A percentile compares a stretch with the other conserved stretches of the same genome.
Conservation (phyloP, 2,888 invertebrate species). For the Lasioglossum marginatum region DNA sequence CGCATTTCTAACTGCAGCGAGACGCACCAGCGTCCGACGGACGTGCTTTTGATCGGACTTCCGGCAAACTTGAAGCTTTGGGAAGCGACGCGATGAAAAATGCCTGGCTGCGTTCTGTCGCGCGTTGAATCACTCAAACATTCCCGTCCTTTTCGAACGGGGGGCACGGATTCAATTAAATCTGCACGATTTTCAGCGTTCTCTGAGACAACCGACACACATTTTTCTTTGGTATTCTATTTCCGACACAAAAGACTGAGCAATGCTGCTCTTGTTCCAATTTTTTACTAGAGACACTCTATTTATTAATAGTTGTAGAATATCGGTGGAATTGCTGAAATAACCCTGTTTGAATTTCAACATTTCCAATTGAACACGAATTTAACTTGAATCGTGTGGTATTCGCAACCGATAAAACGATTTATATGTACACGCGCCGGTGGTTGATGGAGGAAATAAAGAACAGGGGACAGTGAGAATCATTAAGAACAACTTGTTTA, state of each 20-base stretch:
- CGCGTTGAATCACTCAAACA: conserved; percentile 35
- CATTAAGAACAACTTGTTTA: background rate
- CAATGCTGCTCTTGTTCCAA: background rate
- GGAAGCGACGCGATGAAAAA: conserved; percentile 39
- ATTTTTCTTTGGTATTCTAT: background rate
- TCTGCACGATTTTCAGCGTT: background rate
- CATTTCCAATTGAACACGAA: background rate
- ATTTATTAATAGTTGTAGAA: too few species aligned
- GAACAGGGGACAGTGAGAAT: background rate
- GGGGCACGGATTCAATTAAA: conserved; percentile 33
- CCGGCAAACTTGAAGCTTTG: conserved; percentile 54
- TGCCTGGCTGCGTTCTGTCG: conserved; percentile 40
- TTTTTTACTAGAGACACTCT: background rate
- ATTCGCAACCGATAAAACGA: background rate
- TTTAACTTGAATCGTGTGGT: background rate
- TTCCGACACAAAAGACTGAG: background rate
- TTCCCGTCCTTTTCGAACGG: conserved; percentile 2
- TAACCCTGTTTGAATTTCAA: too few species aligned
- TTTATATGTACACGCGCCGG: background rate
- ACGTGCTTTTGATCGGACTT: conserved; percentile 59
- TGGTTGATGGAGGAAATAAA: background rate
- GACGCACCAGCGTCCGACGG: conserved; percentile 42
- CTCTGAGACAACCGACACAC: background rate
- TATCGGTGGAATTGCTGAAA: too few species aligned
- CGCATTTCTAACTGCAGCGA: conserved; percentile 65